phyloP scores from a whole-genome alignment of 1,140 invertebrate genomes.

The Ooceraea biroi region DNA sequence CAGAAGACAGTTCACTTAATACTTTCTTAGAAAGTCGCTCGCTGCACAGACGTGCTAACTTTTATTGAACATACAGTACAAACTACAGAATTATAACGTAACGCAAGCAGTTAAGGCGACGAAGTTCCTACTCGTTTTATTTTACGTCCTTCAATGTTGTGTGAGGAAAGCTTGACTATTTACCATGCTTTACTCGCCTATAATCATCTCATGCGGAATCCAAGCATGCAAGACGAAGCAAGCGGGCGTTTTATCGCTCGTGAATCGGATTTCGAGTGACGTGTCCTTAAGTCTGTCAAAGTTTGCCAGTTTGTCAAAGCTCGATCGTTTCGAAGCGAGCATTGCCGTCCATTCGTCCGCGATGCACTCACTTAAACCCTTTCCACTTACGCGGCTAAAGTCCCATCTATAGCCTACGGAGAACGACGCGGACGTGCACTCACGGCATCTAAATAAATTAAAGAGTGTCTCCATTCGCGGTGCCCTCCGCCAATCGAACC shows the following conservation, averaged over 20 bases:
- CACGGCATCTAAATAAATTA: conserved; percentile 71
- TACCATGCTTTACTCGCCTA: neutral
- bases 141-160: neutral
- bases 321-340: neutral
- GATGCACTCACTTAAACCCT: conserved; percentile 58
- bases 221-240: neutral
- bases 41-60: neutral
- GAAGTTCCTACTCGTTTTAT: neutral
- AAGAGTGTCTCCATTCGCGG: conserved; percentile 56
- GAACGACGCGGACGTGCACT: conserved; percentile 42
- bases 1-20: conserved; percentile 18
- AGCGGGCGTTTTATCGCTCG: neutral
- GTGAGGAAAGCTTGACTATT: neutral
- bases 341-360: conserved; percentile 29
- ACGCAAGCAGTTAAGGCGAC: neutral
- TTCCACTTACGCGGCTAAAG: conserved; percentile 45
- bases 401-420: conserved; percentile 55
- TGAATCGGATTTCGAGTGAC: conserved; percentile 15
- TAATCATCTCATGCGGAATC: conserved; percentile 13
- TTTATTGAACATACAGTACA: neutral
- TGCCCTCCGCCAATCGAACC: conserved; percentile 68
- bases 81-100: conserved; percentile 8
- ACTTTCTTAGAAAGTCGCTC: neutral
- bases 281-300: conserved; percentile 4
- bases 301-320: conserved; percentile 5